These are phyloP conservation scores for Paramuricea clavata DNA, from an alignment of 92 coral and sea anemone genomes.

Conservation along the genomic window DNA sequence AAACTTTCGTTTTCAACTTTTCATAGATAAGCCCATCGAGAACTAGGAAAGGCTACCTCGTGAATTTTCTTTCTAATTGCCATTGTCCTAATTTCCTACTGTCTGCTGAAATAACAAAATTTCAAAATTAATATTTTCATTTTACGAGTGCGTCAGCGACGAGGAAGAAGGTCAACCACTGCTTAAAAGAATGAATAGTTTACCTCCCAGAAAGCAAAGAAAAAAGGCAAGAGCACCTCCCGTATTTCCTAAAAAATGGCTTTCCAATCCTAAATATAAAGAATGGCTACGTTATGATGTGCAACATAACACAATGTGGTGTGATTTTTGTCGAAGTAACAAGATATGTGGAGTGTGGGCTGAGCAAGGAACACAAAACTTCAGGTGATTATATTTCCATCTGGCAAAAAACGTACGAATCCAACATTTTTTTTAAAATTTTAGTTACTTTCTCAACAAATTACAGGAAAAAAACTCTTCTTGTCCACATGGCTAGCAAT, in stretches of 20 bases:
- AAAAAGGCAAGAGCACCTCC: conserved; percentile 45
- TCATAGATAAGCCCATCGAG: too few species aligned
- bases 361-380: conserved; percentile 39
- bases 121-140: conserved; percentile 29
- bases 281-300: conserved; percentile 41
- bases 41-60: conserved; percentile 12
- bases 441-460: conserved; percentile 15
- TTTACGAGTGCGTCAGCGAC: conserved; percentile 35
- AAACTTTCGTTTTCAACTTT: too few species aligned
- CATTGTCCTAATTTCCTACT: conserved; percentile 4
- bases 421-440: conserved; percentile 21
- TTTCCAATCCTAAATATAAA: conserved; percentile 34
- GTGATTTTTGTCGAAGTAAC: conserved; percentile 40
- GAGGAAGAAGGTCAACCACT: conserved; percentile 9
- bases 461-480: conserved; percentile 45
- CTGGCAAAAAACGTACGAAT: not conserved
- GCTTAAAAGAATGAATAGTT: conserved; percentile 29
- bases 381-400: conserved; percentile 23
- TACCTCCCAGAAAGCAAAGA: conserved; percentile 23
- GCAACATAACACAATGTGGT: conserved; percentile 39
- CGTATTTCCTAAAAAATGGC: conserved; percentile 35
- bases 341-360: conserved; percentile 35
- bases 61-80: conserved; percentile 27
- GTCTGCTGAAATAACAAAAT: too few species aligned
- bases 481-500: conserved; percentile 45